Percentiles rank a stretch among this genome's conserved stretches.
Evolutionary conservation across 2,113 vertebrate species (phyloP).

Genomic region (Oreochromis spilurus): DNA sequence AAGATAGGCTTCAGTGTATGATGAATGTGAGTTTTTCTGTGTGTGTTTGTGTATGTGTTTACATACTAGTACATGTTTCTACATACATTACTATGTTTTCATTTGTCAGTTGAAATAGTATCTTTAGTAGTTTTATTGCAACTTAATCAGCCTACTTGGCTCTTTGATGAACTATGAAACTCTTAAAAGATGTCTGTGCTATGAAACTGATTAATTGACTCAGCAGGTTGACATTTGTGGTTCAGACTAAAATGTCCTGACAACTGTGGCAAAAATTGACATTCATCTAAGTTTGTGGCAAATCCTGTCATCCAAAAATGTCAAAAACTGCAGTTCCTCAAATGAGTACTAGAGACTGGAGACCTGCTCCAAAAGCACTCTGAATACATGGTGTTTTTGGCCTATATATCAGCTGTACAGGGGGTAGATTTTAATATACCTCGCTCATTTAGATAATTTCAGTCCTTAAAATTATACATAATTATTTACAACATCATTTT

Average conservation of each 20-base stretch:
- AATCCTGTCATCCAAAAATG: background rate
- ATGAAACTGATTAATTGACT: background rate
- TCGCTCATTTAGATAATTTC: background rate
- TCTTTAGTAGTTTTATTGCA: background rate
- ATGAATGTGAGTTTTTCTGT: background rate
- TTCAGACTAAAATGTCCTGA: background rate
- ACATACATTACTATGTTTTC: background rate
- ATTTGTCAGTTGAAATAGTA: background rate
- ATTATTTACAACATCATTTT: background rate
- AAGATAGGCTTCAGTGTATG: background rate
- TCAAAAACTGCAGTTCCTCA: background rate
- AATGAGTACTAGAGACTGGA: background rate
- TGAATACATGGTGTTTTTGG: background rate
- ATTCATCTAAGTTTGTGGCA: background rate
- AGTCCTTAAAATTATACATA: background rate
- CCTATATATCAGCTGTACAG: background rate
- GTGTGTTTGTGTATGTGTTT: background rate
- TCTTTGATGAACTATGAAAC: background rate
- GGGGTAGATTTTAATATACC: background rate
- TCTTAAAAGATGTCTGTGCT: background rate
- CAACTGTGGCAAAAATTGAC: background rate
- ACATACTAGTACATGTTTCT: background rate
- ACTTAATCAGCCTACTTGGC: background rate
- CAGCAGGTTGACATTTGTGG: background rate
- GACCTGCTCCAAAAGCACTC: background rate